Conservation (phyloP, 2,888 invertebrate genomes). For the Metacarcinus magister region DNA sequence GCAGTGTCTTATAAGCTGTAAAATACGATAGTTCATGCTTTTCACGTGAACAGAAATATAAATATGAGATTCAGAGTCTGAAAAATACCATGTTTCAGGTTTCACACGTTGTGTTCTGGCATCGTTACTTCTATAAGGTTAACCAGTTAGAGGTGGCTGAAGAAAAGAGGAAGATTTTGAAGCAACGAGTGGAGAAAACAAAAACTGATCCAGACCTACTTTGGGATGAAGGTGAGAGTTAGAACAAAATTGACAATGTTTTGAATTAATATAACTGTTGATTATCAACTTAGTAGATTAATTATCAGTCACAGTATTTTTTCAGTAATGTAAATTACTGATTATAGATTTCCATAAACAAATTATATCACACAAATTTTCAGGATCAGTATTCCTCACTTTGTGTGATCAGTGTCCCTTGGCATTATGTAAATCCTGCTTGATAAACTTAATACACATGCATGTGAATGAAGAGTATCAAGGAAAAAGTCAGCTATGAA, state of each 20-base stretch:
- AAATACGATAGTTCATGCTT: neutral
- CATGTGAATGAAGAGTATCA: neutral
- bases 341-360: no score
- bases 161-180: conserved; percentile 88
- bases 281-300: neutral
- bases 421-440: neutral
- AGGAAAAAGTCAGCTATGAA: neutral
- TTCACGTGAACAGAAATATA: neutral
- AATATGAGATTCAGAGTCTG: neutral
- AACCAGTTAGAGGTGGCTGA: conserved; percentile 91
- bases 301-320: neutral
- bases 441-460: neutral
- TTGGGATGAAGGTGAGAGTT: conserved; percentile 84
- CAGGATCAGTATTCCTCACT: neutral
- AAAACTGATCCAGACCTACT: conserved; percentile 85
- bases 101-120: conserved; percentile 91
- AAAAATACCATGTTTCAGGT: conserved; percentile 85
- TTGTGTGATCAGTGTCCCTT: neutral
- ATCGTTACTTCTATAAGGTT: conserved; percentile 92
- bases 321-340: neutral
- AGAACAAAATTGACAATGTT: neutral
- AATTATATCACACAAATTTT: neutral
- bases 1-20: no score
- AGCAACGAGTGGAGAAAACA: conserved; percentile 86
- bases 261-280: neutral